Evolutionary conservation across 37 sponge, comb jelly and placozoan species (phyloP).

Genomic region (Crambe crambe): DNA sequence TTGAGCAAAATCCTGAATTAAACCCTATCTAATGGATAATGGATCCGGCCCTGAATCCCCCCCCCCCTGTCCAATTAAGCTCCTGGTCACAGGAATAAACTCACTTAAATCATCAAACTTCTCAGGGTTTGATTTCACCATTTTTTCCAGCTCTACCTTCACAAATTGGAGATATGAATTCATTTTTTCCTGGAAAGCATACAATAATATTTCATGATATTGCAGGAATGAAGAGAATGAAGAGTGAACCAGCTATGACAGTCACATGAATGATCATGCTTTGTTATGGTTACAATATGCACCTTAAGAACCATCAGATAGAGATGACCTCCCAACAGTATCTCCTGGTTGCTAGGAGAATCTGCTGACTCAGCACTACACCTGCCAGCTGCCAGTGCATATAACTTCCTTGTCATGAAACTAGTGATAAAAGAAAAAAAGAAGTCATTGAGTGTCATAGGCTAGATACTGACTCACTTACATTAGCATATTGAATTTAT

Average conservation of each 20-base stretch:
- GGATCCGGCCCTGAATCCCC: no score
- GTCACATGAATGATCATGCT: neutral
- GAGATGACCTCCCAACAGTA: slow-evolving; percentile 91
- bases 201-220: neutral
- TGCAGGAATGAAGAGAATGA: neutral
- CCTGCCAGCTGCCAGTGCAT: slow-evolving; percentile 71
- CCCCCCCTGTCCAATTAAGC: no score
- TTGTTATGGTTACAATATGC: neutral
- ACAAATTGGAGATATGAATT: slow-evolving; percentile 29
- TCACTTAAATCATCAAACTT: slow-evolving; percentile 46
- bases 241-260: neutral
- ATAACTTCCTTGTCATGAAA: slow-evolving; percentile 82
- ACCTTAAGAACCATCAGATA: slow-evolving; percentile 86
- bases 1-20: no score
- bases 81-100: no score
- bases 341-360: slow-evolving; percentile 97
- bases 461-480: slow-evolving; percentile 29
- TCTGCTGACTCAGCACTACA: slow-evolving; percentile 86
- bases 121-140: slow-evolving; percentile 21
- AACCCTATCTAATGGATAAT: no score
- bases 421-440: slow-evolving; percentile 4
- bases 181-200: slow-evolving; percentile 54
- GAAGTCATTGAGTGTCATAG: no score
- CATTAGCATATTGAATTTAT: slow-evolving; percentile 95
- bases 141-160: slow-evolving; percentile 58